A percentile compares a stretch with the other conserved stretches of the same genome.
These are phyloP conservation scores for Macrostomum cliftonense DNA, from an alignment of 2,888 invertebrate genomes.

Conservation along the genomic window DNA sequence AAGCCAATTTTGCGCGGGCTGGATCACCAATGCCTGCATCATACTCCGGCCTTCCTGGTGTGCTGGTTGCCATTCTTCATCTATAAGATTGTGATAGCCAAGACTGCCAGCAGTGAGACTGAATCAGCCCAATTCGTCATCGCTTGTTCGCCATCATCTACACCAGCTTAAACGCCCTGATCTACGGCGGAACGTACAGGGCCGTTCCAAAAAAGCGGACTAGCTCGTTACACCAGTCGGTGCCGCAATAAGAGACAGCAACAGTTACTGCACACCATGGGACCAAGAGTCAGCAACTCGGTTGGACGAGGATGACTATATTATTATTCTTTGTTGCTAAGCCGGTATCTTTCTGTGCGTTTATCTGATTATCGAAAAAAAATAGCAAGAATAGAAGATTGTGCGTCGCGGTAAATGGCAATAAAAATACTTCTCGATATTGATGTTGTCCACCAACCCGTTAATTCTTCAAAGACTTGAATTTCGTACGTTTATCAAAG, in stretches of 20 bases:
- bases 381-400: no score
- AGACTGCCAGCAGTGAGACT: not conserved
- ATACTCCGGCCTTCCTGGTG: slow-evolving; percentile 3
- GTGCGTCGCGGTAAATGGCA: no score
- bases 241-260: no score
- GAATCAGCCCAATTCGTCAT: not conserved
- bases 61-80: slow-evolving; percentile 9
- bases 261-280: slow-evolving; percentile 10
- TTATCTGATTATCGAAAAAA: no score
- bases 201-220: slow-evolving; percentile 4
- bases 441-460: no score
- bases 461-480: no score
- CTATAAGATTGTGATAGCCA: not conserved
- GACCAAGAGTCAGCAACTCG: slow-evolving; percentile 12
- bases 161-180: slow-evolving; percentile 8
- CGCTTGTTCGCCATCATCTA: slow-evolving; percentile 7
- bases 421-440: no score
- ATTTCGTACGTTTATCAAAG: no score
- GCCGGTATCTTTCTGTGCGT: no score
- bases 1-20: no score
- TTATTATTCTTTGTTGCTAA: no score
- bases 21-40: slow-evolving; percentile 1
- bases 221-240: not conserved
- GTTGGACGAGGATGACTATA: no score
- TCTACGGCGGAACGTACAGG: slow-evolving; percentile 7